Percentiles rank a stretch among this genome's conserved stretches.
phyloP scores from a whole-genome alignment of 1,140 invertebrate genomes.

The Hycleus cichorii region DNA sequence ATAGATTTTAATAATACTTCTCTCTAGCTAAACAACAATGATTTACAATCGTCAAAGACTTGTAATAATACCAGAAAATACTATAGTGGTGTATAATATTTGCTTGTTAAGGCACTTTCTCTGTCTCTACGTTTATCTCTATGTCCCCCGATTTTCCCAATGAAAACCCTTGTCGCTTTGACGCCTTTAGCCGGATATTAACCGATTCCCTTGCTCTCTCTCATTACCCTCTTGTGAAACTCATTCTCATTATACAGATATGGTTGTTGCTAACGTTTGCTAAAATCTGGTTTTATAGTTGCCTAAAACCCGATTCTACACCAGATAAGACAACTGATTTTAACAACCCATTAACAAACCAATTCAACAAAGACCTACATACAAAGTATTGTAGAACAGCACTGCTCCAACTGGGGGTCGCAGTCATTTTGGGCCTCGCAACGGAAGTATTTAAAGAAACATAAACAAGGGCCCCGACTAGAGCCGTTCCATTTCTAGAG shows the following conservation, averaged over 20 bases:
- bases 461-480: too few species aligned
- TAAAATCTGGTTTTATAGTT: constrained; percentile 4
- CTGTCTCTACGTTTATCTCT: too few species aligned
- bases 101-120: too few species aligned
- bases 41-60: constrained; percentile 19
- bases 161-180: constrained; percentile 18
- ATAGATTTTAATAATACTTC: too few species aligned
- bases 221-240: constrained; percentile 18
- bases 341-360: constrained; percentile 11
- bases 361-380: neutral
- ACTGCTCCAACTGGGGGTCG: too few species aligned
- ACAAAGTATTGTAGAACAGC: too few species aligned
- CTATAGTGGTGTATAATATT: too few species aligned
- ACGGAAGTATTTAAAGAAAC: too few species aligned
- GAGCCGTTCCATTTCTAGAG: too few species aligned
- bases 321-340: constrained; percentile 11
- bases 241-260: constrained; percentile 21
- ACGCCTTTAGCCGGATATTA: constrained; percentile 24
- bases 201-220: constrained; percentile 22
- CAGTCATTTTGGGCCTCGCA: too few species aligned
- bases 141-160: too few species aligned
- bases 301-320: constrained; percentile 2
- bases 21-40: neutral
- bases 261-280: constrained; percentile 15
- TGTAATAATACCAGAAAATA: constrained; percentile 4